Base-by-base conservation (phyloP, 2,888 invertebrate genomes). In the Lochmaea capreae region DNA sequence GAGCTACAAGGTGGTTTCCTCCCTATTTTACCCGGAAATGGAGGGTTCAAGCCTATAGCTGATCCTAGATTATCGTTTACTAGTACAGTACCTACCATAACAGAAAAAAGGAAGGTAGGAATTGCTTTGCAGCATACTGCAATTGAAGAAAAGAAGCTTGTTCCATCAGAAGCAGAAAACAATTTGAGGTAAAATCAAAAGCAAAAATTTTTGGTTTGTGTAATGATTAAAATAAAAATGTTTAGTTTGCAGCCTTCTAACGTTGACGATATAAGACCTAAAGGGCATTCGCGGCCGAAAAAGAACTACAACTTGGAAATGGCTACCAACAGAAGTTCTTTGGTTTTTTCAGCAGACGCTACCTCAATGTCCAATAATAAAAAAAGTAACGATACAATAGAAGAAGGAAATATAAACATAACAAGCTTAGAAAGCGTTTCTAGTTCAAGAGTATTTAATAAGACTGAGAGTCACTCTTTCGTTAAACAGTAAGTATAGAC, bases 1-100 rank as follows among this genome's bases (percentile, higher is more conserved):
- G 90, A 91, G 82, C 90, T 94, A 68, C 92, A 94, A 86, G 94
- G 94, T 16, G 95, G 95, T 2, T 95, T 95, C 83, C 88, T 92
- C 14, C 95, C 95, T 16, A 90, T 94, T 81, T 84, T 94, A 18
- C 94, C 95, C 1, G 91, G 91, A 66, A 88, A 91, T 75, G 92
- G 93, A 52, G 95, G 95, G 9, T 95, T 95, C 81, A 90, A 89
- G 83, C 95, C 95, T 0, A 92, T 92, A 39, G 70, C 76, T 42
- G 72, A 76, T 67, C 77, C 76, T 8, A 77, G 65, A 57, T 57
- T 77, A 52, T 10, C 49, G 9, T 11, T 46, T 12, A 65, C 65
- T 12, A 65, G 18, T 65, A 65, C 71, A 11, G 46, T 65, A 26
- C n/a, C 57, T 26, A 65, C 71, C 22, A 65, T 43, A 11, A 62